A percentile compares a stretch with the other conserved stretches of the same genome.
Evolutionary conservation across 2,888 invertebrate genomes (phyloP).

Genomic region (Therioaphis trifolii): DNA sequence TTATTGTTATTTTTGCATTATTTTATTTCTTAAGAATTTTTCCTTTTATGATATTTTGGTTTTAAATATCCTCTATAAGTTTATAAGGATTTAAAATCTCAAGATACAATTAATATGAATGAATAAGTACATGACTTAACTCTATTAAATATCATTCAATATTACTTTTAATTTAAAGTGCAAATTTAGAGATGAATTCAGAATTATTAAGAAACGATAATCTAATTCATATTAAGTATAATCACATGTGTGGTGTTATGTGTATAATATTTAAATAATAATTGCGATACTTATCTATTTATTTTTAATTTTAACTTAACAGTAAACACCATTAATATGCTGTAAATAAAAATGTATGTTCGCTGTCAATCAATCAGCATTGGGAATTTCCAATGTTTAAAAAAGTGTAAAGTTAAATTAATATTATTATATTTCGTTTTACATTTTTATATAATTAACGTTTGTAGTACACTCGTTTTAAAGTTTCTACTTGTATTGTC

Average conservation of each 20-base stretch:
- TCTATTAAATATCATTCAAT: background rate
- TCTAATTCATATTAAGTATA: too few relatives aligned
- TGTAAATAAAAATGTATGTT: background rate
- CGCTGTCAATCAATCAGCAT: background rate
- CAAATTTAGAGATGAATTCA: too few relatives aligned
- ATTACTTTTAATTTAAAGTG: too few relatives aligned
- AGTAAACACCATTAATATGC: too few relatives aligned
- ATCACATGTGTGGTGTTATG: too few relatives aligned
- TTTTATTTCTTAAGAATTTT: constrained; percentile 2
- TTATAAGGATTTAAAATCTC: too few relatives aligned
- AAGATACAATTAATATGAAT: too few relatives aligned
- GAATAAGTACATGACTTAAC: background rate
- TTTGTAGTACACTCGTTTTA: background rate
- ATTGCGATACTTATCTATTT: too few relatives aligned
- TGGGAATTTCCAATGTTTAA: background rate
- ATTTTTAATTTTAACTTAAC: too few relatives aligned
- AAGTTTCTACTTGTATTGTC: constrained; percentile 15
- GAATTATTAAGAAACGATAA: too few relatives aligned
- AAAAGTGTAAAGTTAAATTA: background rate
- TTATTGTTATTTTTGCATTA: constrained; percentile 21
- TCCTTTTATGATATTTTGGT: background rate
- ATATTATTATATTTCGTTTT: background rate
- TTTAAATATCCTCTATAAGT: background rate
- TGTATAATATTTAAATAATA: too few relatives aligned
- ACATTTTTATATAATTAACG: background rate